phyloP scores from a whole-genome alignment of 2,797 vertebrate genomes.

The Rhadinocentrus ornatus region DNA sequence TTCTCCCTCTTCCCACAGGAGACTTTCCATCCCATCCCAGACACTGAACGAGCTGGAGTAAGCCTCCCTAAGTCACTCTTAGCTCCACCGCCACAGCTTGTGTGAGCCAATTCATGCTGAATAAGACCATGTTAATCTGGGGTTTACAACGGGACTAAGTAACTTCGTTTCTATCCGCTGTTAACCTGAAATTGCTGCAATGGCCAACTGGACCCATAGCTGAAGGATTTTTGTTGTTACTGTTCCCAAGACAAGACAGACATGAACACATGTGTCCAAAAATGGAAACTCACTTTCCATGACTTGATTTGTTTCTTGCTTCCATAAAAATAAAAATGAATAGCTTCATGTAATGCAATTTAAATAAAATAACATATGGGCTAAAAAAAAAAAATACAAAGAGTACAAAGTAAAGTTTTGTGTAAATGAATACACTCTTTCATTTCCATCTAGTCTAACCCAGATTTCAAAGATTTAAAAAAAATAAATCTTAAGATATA shows the following conservation, averaged over 20 bases:
- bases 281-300: conserved; percentile 1
- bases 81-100: conserved; percentile 71
- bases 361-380: neutral
- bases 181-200: conserved; percentile 71
- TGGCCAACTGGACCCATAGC: conserved; percentile 65
- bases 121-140: conserved; percentile 82
- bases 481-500: neutral
- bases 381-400: neutral
- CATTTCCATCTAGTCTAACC: neutral
- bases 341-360: neutral
- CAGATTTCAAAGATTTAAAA: neutral
- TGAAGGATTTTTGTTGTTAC: conserved; percentile 58
- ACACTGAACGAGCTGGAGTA: conserved; percentile 75
- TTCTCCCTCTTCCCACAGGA: conserved; percentile 73
- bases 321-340: no score
- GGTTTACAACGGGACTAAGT: conserved; percentile 72
- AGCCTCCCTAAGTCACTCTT: conserved; percentile 79
- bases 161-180: conserved; percentile 74
- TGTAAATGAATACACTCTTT: neutral
- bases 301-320: no score
- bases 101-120: conserved; percentile 79
- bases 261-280: conserved; percentile 3
- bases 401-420: neutral
- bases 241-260: conserved; percentile 56
- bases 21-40: conserved; percentile 74